Conservation (phyloP, 2,888 invertebrate genomes). For the Tenthredo livida region DNA sequence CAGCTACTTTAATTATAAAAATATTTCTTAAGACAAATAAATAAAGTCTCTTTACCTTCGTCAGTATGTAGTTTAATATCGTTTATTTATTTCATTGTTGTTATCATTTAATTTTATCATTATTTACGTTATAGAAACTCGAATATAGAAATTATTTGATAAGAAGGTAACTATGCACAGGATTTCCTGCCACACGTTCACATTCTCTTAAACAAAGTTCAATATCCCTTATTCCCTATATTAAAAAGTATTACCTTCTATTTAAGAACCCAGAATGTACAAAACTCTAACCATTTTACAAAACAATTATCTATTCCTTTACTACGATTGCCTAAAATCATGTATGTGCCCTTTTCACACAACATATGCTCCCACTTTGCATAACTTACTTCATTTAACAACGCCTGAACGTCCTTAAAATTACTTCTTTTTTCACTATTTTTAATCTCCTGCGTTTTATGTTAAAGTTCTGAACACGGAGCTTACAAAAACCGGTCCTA, state of each 20-base stretch:
- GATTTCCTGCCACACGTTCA: slow-evolving; percentile 26
- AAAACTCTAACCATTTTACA: background rate
- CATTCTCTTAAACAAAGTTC: background rate
- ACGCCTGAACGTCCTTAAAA: background rate
- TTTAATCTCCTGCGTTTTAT: background rate
- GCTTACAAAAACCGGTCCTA: slow-evolving; percentile 61
- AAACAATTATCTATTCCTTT: background rate
- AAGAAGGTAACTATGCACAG: slow-evolving; percentile 23
- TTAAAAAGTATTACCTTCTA: background rate
- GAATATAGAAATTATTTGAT: background rate
- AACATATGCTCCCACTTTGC: background rate
- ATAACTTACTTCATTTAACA: background rate
- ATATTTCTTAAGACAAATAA: background rate
- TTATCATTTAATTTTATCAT: background rate
- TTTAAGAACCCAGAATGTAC: background rate
- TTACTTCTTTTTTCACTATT: background rate
- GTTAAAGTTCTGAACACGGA: slow-evolving; percentile 64
- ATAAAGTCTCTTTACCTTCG: background rate
- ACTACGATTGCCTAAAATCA: background rate
- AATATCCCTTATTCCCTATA: background rate
- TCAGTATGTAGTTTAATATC: background rate
- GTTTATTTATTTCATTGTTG: background rate
- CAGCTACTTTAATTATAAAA: background rate
- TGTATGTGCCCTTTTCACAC: background rate
- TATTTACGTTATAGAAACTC: background rate